These are phyloP conservation scores for Eubucco bourcierii DNA, from an alignment of 2,113 vertebrate species.

Conservation along the genomic window DNA sequence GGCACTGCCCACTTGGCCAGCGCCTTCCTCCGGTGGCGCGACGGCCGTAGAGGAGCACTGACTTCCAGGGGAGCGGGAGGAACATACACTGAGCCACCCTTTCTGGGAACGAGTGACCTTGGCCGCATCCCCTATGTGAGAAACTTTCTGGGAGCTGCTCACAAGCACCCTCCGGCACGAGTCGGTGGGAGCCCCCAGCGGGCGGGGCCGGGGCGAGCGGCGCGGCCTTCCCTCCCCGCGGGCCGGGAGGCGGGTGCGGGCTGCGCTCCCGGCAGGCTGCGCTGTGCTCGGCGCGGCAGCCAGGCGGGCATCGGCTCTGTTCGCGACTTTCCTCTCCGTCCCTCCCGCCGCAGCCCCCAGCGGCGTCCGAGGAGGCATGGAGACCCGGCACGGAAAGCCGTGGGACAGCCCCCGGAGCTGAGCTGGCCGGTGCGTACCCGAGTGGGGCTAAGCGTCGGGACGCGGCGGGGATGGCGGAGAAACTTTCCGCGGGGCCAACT, in stretches of 20 bases:
- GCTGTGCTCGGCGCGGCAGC: background rate
- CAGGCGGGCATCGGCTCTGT: background rate
- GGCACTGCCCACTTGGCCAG: background rate
- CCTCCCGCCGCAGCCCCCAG: background rate
- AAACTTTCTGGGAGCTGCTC: background rate
- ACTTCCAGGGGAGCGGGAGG: background rate
- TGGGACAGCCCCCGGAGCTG: background rate
- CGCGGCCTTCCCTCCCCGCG: background rate
- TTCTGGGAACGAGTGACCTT: background rate
- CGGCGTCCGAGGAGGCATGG: background rate
- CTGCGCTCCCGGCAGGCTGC: constrained; percentile 30
- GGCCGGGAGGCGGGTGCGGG: background rate
- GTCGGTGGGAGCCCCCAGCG: background rate
- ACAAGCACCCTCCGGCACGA: accelerated
- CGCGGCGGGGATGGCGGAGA: background rate
- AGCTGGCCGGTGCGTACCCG: constrained; percentile 27
- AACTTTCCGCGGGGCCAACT: constrained; percentile 58
- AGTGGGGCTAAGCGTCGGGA: background rate
- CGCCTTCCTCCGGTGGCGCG: background rate
- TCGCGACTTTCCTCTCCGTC: accelerated
- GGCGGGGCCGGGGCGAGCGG: background rate
- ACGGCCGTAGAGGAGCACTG: background rate
- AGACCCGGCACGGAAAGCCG: background rate
- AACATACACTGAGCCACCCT: too few species aligned
- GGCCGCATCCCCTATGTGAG: background rate